Evolutionary conservation across 2,888 invertebrate species (phyloP), one percentile per base, ranked within the genome.

Genomic region (Hanleya hanleyi): DNA sequence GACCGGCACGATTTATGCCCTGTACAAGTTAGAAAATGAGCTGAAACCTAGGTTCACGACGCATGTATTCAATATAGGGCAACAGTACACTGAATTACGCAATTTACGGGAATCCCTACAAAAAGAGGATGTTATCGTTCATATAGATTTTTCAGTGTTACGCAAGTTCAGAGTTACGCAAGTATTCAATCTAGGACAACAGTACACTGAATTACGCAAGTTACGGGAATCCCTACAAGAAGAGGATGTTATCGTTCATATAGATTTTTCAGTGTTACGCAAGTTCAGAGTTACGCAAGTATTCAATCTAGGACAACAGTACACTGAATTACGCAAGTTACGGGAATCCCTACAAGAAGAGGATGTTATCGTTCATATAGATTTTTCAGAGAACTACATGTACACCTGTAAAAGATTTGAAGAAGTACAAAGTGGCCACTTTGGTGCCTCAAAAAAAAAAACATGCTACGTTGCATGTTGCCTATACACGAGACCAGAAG

Each of bases 301-400:
- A 12, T 79, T 73, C 70, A 79, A 76, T 47, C 76, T 79, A 29
- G 37, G 49, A 33, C 69, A 77, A 12, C 79, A 79, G 50, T 77
- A 71, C 67, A 49, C 62, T 35, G 22, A 57, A 29, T 51, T 78
- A 1, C 18, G 41, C 41, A 41, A 9, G 18, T 41, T 41, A 41
- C 41, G 41, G 68, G 61, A 75, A 65, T 71, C 76, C 22, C 72
- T 84, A 37, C 47, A 64, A 5, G 69, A 74, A 22, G 67, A 79
- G 41, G 80, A 84, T 47, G 68, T 67, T 9, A 65, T 86, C 0
- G 76, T 83, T 33, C 85, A 86, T 70, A 78, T 84, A 69, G 86
- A 90, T 73, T 90, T 91, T 78, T 81, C 84, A 1, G 89, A 90
- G 81, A 91, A 90, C 70, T 90, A 84, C n/a, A n/a, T n/a, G n/a